These are phyloP conservation scores for Parnassius glacialis DNA, from an alignment of 2,888 invertebrate species.

Conservation along the genomic window DNA sequence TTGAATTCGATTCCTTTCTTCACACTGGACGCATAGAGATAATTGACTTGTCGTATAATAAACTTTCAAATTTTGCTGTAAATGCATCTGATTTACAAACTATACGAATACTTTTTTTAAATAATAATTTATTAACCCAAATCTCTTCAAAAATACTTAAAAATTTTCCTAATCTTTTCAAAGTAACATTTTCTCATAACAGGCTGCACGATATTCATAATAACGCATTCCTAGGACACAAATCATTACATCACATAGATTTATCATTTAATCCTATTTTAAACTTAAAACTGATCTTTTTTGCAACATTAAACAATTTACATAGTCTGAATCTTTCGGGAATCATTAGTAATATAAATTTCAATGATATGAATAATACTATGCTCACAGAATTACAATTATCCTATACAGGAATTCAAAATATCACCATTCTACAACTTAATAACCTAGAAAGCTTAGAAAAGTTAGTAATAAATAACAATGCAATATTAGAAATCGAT, in stretches of 20 bases:
- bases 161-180: constrained; percentile 39
- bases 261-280: constrained; percentile 52
- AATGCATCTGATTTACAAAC: constrained; percentile 49
- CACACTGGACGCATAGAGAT: constrained; percentile 46
- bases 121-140: constrained; percentile 48
- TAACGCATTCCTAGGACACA: constrained; percentile 40
- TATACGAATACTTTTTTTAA: constrained; percentile 44
- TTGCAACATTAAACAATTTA: constrained; percentile 39
- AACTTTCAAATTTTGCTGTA: constrained; percentile 44
- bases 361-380: constrained; percentile 33
- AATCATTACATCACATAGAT: constrained; percentile 46
- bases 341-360: constrained; percentile 37
- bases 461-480: constrained; percentile 44
- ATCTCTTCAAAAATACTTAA: constrained; percentile 39
- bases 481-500: constrained; percentile 43
- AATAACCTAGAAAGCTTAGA: constrained; percentile 38
- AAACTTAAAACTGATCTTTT: constrained; percentile 35
- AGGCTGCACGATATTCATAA: constrained; percentile 37
- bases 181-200: constrained; percentile 47
- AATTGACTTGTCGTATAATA: constrained; percentile 59
- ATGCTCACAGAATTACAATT: constrained; percentile 41
- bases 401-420: constrained; percentile 41
- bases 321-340: constrained; percentile 47
- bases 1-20: constrained; percentile 53
- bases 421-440: constrained; percentile 43